Percentiles rank a stretch among this genome's conserved stretches.
phyloP scores from a whole-genome alignment of 2,113 vertebrate genomes.

The Eurystomus gularis region DNA sequence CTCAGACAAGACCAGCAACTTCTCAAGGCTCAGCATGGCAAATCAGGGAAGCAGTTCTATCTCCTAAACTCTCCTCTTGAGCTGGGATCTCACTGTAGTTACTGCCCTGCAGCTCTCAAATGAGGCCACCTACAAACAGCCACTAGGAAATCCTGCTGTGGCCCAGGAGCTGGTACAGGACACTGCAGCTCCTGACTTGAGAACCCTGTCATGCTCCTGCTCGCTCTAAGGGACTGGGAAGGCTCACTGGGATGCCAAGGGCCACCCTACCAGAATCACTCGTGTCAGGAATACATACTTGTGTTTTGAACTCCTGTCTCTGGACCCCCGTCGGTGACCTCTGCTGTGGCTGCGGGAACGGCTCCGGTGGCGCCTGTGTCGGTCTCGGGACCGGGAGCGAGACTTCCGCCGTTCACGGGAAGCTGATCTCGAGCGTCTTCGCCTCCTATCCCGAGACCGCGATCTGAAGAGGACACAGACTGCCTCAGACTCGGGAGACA shows the following conservation, averaged over 20 bases:
- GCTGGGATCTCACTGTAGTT: not conserved
- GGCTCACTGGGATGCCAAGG: not conserved
- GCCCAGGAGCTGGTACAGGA: not conserved
- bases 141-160: not conserved
- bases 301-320: slow-evolving; percentile 87
- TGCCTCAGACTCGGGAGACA: not conserved
- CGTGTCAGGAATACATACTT: slow-evolving; percentile 76
- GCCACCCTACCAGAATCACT: not conserved
- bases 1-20: not conserved
- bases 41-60: not conserved
- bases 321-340: slow-evolving; percentile 84
- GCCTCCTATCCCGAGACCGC: slow-evolving; percentile 87
- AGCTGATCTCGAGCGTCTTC: slow-evolving; percentile 81
- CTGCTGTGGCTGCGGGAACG: slow-evolving; percentile 87
- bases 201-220: not conserved
- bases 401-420: slow-evolving; percentile 84
- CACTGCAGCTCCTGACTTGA: not conserved
- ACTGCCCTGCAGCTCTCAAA: not conserved
- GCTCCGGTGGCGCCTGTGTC: slow-evolving; percentile 87
- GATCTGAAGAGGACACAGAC: slow-evolving; percentile 74
- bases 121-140: rapidly evolving
- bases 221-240: not conserved
- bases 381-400: slow-evolving; percentile 83
- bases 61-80: not conserved
- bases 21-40: not conserved